Conservation (phyloP, 1,140 invertebrate genomes). For the Bombus haemorrhoidalis region DNA sequence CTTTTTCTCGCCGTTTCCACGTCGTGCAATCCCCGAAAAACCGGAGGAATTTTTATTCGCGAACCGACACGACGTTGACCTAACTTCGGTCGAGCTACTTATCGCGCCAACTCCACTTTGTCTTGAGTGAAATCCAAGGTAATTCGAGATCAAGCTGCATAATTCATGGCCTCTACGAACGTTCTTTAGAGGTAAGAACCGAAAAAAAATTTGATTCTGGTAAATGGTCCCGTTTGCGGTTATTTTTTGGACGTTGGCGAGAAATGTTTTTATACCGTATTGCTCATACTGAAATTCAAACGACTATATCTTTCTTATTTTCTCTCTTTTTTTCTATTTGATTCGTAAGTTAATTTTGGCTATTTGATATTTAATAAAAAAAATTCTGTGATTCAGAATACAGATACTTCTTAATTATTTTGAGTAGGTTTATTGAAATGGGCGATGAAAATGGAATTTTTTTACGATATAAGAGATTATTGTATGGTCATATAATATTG, state of each 20-base stretch:
- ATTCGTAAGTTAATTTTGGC: background rate
- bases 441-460: no score
- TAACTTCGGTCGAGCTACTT: conserved; percentile 26
- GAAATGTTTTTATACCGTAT: background rate
- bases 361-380: background rate
- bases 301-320: background rate
- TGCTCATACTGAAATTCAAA: background rate
- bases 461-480: no score
- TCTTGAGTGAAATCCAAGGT: conserved; percentile 37
- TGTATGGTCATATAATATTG: no score
- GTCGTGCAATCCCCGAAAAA: background rate
- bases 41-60: conserved; percentile 23
- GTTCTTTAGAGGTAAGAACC: background rate
- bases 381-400: no score
- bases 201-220: background rate
- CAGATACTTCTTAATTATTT: no score
- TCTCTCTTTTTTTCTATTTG: background rate
- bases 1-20: background rate
- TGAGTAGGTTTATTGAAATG: no score
- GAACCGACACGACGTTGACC: conserved; percentile 28
- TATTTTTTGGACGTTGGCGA: background rate
- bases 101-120: conserved; percentile 32
- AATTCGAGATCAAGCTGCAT: conserved; percentile 42
- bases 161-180: conserved; percentile 8
- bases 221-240: background rate